Conservation (phyloP, 2,797 vertebrate species). For the Myiotriccus ornatus region DNA sequence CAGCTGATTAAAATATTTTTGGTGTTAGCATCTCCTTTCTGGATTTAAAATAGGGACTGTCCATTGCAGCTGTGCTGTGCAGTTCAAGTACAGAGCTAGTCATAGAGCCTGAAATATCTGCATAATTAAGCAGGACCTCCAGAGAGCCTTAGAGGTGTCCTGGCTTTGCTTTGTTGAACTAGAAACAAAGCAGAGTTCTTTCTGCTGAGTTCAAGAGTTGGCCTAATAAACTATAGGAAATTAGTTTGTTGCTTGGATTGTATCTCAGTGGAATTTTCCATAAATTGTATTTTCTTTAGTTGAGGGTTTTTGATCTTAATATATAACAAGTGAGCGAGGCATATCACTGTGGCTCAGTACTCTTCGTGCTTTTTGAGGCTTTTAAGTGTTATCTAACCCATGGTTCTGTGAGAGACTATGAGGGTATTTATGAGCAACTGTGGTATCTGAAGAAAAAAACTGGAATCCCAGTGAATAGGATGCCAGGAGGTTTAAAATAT, state of each 20-base stretch:
- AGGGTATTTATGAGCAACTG: neutral
- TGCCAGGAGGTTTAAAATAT: neutral
- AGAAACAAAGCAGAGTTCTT: neutral
- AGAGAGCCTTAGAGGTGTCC: neutral
- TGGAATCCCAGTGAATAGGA: neutral
- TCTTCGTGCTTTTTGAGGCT: accelerated
- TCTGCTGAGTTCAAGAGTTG: neutral
- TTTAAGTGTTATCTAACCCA: neutral
- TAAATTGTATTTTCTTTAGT: neutral
- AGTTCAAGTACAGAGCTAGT: neutral
- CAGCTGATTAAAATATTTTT: neutral
- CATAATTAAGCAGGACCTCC: slow-evolving; percentile 27
- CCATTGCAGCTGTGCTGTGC: neutral
- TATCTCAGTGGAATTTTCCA: neutral
- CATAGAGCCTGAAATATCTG: neutral
- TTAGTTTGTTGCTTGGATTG: neutral
- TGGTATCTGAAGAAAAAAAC: neutral
- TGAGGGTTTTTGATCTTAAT: neutral
- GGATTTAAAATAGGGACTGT: neutral
- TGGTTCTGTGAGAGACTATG: neutral
- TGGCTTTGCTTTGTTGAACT: slow-evolving; percentile 20
- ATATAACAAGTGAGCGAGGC: neutral
- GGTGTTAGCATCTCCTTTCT: neutral
- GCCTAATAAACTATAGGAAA: neutral
- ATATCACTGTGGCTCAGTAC: neutral